Percentiles rank a stretch among this genome's conserved stretches.
phyloP scores from a whole-genome alignment of 1,140 invertebrate species.

The Zophobas morio region DNA sequence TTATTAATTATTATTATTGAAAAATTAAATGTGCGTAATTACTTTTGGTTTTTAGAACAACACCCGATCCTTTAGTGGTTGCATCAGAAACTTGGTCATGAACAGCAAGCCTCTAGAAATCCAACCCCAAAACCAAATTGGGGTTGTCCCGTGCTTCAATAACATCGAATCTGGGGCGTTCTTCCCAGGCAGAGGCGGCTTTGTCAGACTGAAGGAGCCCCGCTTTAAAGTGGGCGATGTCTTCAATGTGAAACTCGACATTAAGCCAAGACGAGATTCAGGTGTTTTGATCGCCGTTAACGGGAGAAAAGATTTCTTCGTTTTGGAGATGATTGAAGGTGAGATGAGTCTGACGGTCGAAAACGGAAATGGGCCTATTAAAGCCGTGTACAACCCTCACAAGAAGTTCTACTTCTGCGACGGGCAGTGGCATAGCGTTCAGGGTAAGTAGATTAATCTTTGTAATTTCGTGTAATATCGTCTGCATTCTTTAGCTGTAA shows the following conservation, averaged over 20 bases:
- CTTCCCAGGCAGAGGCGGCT: slow-evolving; percentile 78
- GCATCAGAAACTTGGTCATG: slow-evolving; percentile 85
- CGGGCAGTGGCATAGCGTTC: slow-evolving; percentile 93
- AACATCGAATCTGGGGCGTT: slow-evolving; percentile 90
- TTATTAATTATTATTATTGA: not conserved
- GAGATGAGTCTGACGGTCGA: slow-evolving; percentile 86
- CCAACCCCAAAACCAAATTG: slow-evolving; percentile 72
- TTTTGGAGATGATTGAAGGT: slow-evolving; percentile 92
- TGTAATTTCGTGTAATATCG: not conserved
- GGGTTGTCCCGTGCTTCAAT: slow-evolving; percentile 85
- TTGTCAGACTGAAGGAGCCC: slow-evolving; percentile 65
- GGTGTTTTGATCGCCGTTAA: slow-evolving; percentile 89
- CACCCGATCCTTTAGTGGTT: slow-evolving; percentile 84
- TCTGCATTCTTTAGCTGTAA: slow-evolving; percentile 76
- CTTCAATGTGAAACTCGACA: slow-evolving; percentile 87
- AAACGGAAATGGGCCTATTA: slow-evolving; percentile 86
- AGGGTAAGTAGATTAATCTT: slow-evolving; percentile 73
- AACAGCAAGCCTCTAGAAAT: slow-evolving; percentile 77
- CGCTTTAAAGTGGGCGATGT: slow-evolving; percentile 78
- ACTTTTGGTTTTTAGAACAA: slow-evolving; percentile 64
- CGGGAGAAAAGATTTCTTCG: slow-evolving; percentile 84
- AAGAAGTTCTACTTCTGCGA: slow-evolving; percentile 90
- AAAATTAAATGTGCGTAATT: not conserved
- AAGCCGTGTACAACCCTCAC: slow-evolving; percentile 79
- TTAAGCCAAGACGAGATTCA: slow-evolving; percentile 87